Conservation (phyloP, 2,797 vertebrate genomes). For the Synanceia verrucosa region DNA sequence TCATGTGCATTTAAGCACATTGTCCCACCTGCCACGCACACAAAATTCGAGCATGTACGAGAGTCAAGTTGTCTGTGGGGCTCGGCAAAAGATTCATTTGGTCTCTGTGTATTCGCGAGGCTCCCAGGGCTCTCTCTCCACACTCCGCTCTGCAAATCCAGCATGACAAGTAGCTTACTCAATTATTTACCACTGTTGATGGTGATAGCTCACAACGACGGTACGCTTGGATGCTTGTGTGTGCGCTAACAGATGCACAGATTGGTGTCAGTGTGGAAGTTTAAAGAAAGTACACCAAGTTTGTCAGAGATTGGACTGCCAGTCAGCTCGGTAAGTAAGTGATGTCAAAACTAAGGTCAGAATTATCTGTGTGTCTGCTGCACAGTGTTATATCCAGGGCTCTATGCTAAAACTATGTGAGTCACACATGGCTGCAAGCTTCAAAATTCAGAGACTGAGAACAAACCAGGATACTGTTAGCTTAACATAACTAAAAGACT, state of each 20-base stretch:
- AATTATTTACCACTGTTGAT: constrained; percentile 72
- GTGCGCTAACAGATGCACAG: background rate
- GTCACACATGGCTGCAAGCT: constrained; percentile 18
- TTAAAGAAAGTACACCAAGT: constrained; percentile 12
- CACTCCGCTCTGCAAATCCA: constrained; percentile 58
- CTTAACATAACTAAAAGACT: background rate
- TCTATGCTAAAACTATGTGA: constrained; percentile 17
- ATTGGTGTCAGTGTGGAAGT: constrained; percentile 1
- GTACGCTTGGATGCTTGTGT: background rate
- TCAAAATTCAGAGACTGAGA: constrained; percentile 11
- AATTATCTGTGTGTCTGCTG: constrained; percentile 1
- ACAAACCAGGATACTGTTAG: background rate
- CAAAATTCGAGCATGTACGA: constrained; percentile 38
- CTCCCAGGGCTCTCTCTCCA: constrained; percentile 48
- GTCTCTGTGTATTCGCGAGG: constrained; percentile 42
- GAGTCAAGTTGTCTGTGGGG: constrained; percentile 36
- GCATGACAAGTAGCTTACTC: constrained; percentile 67
- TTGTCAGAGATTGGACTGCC: constrained; percentile 5
- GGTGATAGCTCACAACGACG: constrained; percentile 55
- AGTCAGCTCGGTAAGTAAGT: background rate
- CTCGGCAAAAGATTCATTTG: constrained; percentile 51
- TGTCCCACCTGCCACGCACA: constrained; percentile 45
- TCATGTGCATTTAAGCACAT: constrained; percentile 19
- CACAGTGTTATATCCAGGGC: constrained; percentile 17
- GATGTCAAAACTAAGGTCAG: constrained; percentile 14